Evolutionary conservation across 2,888 invertebrate genomes (phyloP).

Genomic region (Muschampia plurimacula): DNA sequence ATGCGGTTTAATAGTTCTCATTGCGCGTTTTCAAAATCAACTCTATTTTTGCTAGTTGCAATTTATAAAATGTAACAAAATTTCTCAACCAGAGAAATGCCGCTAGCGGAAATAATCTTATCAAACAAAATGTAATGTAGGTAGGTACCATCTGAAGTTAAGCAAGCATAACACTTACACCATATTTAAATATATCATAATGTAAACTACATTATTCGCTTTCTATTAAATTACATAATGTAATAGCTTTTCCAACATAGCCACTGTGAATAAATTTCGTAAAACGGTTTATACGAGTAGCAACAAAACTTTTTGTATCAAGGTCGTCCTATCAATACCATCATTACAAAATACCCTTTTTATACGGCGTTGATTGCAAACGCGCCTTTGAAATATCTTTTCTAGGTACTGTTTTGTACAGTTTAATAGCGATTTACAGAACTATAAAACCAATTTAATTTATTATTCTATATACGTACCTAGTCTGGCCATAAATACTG

Average conservation of each 20-base stretch:
- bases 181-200: not conserved
- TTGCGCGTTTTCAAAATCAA: too few relatives aligned
- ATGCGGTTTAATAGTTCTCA: too few relatives aligned
- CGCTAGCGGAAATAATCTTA: not conserved
- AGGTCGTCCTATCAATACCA: constrained; percentile 25
- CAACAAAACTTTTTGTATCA: constrained; percentile 8
- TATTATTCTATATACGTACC: too few relatives aligned
- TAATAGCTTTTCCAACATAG: not conserved
- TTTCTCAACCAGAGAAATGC: not conserved
- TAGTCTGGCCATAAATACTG: too few relatives aligned
- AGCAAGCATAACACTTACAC: not conserved
- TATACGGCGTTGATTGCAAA: not conserved
- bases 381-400: not conserved
- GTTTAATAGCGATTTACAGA: not conserved
- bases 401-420: not conserved
- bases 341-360: constrained; percentile 21
- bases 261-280: not conserved
- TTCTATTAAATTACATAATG: constrained; percentile 1
- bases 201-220: not conserved
- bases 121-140: not conserved
- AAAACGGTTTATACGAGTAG: not conserved
- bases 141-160: not conserved
- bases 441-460: not conserved
- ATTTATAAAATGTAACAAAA: not conserved
- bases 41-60: too few relatives aligned